Evolutionary conservation across 1,140 invertebrate genomes (phyloP).

Genomic region (Yoshiicerus persimilis): DNA sequence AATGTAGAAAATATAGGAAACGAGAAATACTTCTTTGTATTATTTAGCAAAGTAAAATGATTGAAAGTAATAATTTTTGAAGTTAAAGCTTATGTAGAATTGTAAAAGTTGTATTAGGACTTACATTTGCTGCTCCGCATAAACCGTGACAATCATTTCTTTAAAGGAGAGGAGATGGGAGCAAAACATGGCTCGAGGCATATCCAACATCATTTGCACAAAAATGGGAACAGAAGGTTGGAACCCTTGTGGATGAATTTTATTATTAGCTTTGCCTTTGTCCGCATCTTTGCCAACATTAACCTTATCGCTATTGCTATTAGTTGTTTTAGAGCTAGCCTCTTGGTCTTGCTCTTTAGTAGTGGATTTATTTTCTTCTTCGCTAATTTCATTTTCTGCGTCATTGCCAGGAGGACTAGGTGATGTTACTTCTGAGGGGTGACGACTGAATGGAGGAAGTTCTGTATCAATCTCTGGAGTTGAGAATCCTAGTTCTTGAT

Average conservation of each 20-base stretch:
- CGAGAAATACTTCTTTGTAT: no score
- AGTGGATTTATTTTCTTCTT: conserved; percentile 4
- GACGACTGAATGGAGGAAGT: neutral
- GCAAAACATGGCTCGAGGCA: conserved; percentile 39
- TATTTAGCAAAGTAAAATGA: neutral
- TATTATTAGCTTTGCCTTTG: neutral
- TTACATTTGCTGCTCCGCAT: conserved; percentile 36
- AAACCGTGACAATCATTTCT: conserved; percentile 44
- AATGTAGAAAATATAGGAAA: neutral
- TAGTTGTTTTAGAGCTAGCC: neutral
- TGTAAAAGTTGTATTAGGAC: neutral
- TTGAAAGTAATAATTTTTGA: neutral
- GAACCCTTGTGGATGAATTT: neutral
- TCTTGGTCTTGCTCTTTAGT: neutral
- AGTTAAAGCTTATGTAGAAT: neutral
- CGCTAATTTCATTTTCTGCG: conserved; percentile 41
- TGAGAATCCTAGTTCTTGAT: conserved; percentile 15
- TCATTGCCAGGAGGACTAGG: conserved; percentile 6
- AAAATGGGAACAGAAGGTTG: conserved; percentile 37
- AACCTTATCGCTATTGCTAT: neutral
- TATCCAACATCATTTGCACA: conserved; percentile 44
- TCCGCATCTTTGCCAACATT: neutral
- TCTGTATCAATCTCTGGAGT: conserved; percentile 42
- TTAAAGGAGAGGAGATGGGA: conserved; percentile 35
- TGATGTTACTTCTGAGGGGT: neutral